Conservation (phyloP, 2,113 vertebrate genomes). For the Oryzias melastigma region DNA sequence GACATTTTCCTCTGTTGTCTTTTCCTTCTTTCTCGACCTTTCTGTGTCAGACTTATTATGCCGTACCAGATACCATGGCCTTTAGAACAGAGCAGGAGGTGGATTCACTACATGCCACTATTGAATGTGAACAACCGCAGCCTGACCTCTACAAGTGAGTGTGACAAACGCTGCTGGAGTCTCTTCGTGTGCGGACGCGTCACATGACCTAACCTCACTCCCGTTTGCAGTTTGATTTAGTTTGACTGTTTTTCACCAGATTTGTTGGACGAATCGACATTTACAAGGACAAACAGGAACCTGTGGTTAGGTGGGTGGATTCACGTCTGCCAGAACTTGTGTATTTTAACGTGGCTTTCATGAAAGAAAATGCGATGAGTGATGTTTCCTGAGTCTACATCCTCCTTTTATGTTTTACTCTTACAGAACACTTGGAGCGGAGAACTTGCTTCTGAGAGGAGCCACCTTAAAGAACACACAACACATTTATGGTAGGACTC, state of each 20-base stretch:
- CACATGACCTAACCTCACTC: slow-evolving; percentile 2
- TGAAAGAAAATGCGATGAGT: neutral
- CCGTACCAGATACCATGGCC: slow-evolving; percentile 93
- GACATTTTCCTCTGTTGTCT: slow-evolving; percentile 63
- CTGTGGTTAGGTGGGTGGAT: slow-evolving; percentile 83
- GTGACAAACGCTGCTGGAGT: slow-evolving; percentile 7
- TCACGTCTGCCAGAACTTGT: slow-evolving; percentile 1
- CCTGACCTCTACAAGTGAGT: slow-evolving; percentile 99
- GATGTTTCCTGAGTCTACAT: no score
- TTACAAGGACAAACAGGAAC: slow-evolving; percentile 89
- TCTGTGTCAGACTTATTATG: slow-evolving; percentile 87
- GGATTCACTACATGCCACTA: slow-evolving; percentile 87
- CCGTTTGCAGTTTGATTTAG: slow-evolving; percentile 19
- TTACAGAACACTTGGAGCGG: slow-evolving; percentile 90
- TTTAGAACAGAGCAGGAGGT: slow-evolving; percentile 91
- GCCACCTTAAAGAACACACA: slow-evolving; percentile 97
- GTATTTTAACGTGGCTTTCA: neutral
- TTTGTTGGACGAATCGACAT: slow-evolving; percentile 97
- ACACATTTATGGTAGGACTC: slow-evolving; percentile 87
- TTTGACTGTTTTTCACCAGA: slow-evolving; percentile 69
- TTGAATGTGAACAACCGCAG: slow-evolving; percentile 99
- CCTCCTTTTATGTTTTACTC: slow-evolving; percentile 4
- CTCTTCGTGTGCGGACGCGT: slow-evolving; percentile 4
- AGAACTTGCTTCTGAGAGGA: slow-evolving; percentile 95
- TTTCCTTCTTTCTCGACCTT: slow-evolving; percentile 20